Evolutionary conservation across 2,797 vertebrate genomes (phyloP), one percentile per base, ranked within the genome.

Genomic region (Orestias chungarensis): DNA sequence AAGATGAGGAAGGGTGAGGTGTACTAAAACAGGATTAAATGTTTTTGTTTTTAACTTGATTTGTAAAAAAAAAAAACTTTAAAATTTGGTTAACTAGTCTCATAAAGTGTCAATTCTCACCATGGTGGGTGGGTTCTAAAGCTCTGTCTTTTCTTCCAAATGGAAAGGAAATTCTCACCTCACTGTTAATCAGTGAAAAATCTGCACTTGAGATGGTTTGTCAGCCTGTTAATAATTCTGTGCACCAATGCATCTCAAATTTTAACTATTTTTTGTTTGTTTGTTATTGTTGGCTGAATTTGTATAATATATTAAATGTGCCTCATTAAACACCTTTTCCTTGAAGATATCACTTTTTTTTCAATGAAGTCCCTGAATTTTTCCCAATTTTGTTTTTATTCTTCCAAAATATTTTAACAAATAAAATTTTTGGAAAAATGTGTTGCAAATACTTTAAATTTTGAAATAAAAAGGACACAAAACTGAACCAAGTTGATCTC

Each of bases 1-100:
- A 86, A 76, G 82, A 81, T 76, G 66, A 78, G 78, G 81, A 72
- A 82, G 59, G 74, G 70, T 62, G 73, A 86, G 79, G 76, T 74
- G 27, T 79, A 68, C 55, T 74, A 74, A 71, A 76, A 73, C 61
- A 78, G 66, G 75, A 79, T 55, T 44, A 33, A 54, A 82, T 80
- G 54, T 68, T 82, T 75, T 66, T 64, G 64, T 74, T 80, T 81
- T 69, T 81, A 78, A 75, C 72, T n/a, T 17, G 17, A 11, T 44
- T 0, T 76, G 75, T 81, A 64, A 62, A 66, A 85, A 74, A n/a
- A n/a, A n/a, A n/a, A n/a, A n/a, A n/a, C n/a, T 73, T 1, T 68
- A 76, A 66, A 47, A 84, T 54, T 50, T 83, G 66, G 54, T 62
- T 66, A 1, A 44, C 80, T 70, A 76, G 72, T 75, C 33, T 59